These are phyloP conservation scores for Sylvicola fuscatus DNA, from an alignment of 2,888 invertebrate species.

Conservation along the genomic window DNA sequence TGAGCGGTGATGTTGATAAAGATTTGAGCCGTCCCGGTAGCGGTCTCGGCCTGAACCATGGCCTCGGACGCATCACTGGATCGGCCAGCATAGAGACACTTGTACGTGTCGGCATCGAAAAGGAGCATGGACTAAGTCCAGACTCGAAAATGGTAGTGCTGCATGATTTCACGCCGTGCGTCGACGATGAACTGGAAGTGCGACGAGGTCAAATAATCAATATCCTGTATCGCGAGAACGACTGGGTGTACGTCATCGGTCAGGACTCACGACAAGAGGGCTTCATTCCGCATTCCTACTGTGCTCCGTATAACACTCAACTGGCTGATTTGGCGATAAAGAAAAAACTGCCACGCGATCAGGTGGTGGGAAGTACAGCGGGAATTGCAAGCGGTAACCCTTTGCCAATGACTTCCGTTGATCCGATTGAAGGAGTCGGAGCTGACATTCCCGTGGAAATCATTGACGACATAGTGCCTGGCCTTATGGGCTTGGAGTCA, in stretches of 20 bases:
- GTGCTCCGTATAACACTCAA: slow-evolving; percentile 61
- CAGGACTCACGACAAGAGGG: slow-evolving; percentile 79
- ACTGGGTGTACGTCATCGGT: slow-evolving; percentile 92
- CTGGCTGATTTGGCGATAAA: slow-evolving; percentile 65
- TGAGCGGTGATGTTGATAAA: slow-evolving; percentile 58
- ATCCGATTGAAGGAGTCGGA: background rate
- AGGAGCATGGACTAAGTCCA: slow-evolving; percentile 77
- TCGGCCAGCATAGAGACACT: slow-evolving; percentile 84
- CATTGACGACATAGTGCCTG: slow-evolving; percentile 16
- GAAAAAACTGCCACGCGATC: slow-evolving; percentile 66
- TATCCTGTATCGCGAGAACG: slow-evolving; percentile 83
- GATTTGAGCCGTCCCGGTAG: slow-evolving; percentile 42
- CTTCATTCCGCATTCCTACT: slow-evolving; percentile 87
- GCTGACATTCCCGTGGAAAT: background rate
- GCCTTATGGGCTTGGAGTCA: slow-evolving; percentile 25
- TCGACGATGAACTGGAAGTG: slow-evolving; percentile 81
- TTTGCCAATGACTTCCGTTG: background rate
- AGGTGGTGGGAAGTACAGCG: slow-evolving; percentile 8
- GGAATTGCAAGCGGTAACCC: slow-evolving; percentile 1
- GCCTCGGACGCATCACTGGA: slow-evolving; percentile 84
- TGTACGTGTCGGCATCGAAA: slow-evolving; percentile 76
- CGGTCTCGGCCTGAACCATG: slow-evolving; percentile 39
- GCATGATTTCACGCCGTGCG: slow-evolving; percentile 87
- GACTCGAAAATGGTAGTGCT: slow-evolving; percentile 90
- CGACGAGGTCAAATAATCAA: slow-evolving; percentile 87